Evolutionary conservation across 2,888 invertebrate species (phyloP), one percentile per base, ranked within the genome.

Genomic region (Chrysomela aeneicollis): DNA sequence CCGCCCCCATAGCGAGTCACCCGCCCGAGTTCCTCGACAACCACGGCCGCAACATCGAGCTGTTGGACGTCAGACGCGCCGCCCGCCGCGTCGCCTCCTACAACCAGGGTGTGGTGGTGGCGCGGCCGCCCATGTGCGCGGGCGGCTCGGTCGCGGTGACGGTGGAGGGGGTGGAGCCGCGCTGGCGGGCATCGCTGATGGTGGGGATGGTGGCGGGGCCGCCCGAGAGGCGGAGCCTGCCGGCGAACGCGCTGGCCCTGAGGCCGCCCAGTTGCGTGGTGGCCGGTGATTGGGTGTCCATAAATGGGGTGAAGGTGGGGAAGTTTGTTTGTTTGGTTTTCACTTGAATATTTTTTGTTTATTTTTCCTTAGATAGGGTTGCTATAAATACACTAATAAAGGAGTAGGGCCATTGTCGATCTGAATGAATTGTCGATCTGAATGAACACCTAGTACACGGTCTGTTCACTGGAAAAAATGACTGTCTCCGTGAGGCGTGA

Each of bases 231-330:
- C 83, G 87, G 9, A 87, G 85, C 72, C 86, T 90, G 68, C 90
- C 90, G 8, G 84, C 87, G 10, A 90, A 91, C 47, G 93, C 93
- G 4, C 84, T 94, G 59, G 89, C 90, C 19, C 87, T 96, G 52
- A 92, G 92, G 76, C 88, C 90, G 46, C 90, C 92, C 15, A 89
- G 90, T 65, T 95, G 95, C 91, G 85, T 95, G 18, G 87, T 96
- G 57, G 90, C 92, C 54, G 89, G 90, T 70, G 94, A 95, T 77
- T 88, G 91, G 79, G 88, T 96, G 59, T 93, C 90, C 72, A 88
- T 92, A 64, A 93, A 93, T 80, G 95, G 96, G 1, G 85, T 86
- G 30, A 92, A 91, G 82, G 93, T 93, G 78, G 83, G 84, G 79
- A 47, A n/a, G 17, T n/a, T n/a, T n/a, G n/a, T n/a, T n/a, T n/a